phyloP scores from a whole-genome alignment of 2,113 vertebrate species.

The Lamprotornis superbus region DNA sequence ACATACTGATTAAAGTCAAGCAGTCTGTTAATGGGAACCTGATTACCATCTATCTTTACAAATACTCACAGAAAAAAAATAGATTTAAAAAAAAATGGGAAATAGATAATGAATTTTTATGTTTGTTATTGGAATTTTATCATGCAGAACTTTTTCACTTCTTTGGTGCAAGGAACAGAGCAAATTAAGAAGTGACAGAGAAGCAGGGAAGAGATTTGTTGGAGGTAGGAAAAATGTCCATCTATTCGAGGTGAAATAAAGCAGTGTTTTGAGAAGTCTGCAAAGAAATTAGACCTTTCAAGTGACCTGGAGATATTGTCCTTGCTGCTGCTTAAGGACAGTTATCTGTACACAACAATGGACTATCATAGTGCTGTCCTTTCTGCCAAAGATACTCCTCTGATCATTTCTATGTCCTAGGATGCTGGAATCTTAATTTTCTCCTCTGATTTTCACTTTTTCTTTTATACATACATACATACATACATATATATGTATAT shows the following conservation, averaged over 20 bases:
- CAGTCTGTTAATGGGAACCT: not conserved
- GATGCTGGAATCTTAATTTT: not conserved
- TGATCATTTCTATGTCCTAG: not conserved
- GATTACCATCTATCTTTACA: not conserved
- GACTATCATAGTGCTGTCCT: not conserved
- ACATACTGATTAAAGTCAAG: not conserved
- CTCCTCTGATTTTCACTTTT: not conserved
- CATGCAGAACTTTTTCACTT: not conserved
- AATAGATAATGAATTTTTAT: not conserved
- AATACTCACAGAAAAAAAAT: not conserved
- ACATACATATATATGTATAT: not conserved
- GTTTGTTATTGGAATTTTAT: not conserved
- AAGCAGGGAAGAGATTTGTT: not conserved
- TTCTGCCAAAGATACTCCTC: not conserved
- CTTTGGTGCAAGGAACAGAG: not conserved
- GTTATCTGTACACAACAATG: not conserved
- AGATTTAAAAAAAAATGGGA: accelerated
- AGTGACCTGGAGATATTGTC: not conserved
- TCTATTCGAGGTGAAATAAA: not conserved
- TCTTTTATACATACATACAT: not conserved
- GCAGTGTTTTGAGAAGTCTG: not conserved
- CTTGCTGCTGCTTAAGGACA: not conserved
- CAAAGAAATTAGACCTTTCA: not conserved
- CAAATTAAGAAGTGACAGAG: not conserved
- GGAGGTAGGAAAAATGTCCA: not conserved